Evolutionary conservation across 2,113 vertebrate species (phyloP), one percentile per base, ranked within the genome.

Genomic region (Steatornis caripensis): DNA sequence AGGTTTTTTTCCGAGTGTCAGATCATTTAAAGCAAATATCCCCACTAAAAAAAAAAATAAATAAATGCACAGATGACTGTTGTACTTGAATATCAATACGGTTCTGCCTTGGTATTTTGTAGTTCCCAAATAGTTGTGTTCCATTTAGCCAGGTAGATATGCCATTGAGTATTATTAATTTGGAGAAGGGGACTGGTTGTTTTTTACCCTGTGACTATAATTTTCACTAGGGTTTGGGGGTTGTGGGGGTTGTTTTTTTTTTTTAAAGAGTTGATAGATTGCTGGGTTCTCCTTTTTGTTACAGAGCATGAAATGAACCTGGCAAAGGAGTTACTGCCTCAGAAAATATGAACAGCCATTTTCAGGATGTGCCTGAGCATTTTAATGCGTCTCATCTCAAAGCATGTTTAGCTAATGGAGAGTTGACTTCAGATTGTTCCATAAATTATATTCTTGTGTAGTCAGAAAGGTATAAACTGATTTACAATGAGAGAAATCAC

Each of bases 401-500:
- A 92, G 54, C 54, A 48, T 74, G 15, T 65, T 90, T 69, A 46
- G 18, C 61, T 51, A 79, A 90, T 89, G 58, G 39, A 90, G n/a
- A 95, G 72, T 54, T 97, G 91, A 94, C 83, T 85, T 97, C 32
- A 78, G 74, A 78, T 84, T 94, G 49, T 75, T 95, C 90, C 58
- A 91, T 93, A 97, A 93, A 96, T 94, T 95, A 15, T 82, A 34
- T 81, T 93, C 39, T 84, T 36, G 37, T 54, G 39, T 84, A 94
- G 49, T 93, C 89, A 95, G 37, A 95, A 89, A 90, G 32, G 20
- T 94, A 54, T 81, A 93, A 90, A 90, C 58, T 65, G 72, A 92
- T 97, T 95, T 97, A 76, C 37, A 87, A n/a, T 51, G 85, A 89
- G 62, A 84, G 77, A 96, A 75, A 79, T 37, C 46, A 87, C 83